Evolutionary conservation across 2,113 vertebrate genomes (phyloP), one percentile per base, ranked within the genome.

Genomic region (Calidris pygmaea): DNA sequence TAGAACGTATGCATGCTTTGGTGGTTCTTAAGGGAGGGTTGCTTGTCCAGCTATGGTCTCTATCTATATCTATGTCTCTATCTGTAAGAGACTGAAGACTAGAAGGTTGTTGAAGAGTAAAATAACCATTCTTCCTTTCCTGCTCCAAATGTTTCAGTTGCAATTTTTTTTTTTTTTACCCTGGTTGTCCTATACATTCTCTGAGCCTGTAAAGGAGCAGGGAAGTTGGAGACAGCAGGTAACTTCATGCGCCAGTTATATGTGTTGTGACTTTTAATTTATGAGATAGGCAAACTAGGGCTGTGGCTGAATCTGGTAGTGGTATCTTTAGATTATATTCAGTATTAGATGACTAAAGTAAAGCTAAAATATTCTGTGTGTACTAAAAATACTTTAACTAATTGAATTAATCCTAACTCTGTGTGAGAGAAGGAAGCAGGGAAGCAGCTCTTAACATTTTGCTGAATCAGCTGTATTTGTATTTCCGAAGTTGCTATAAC

Each of bases 111-210:
- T 84, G 30, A 75, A 75, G 47, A 52, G 6, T 72, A 11, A 65
- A 71, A 82, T 70, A 87, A 67, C 32, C 7, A 26, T 78, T 75
- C 26, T 10, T 93, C 4, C 47, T 78, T 85, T 68, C 24, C 47
- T 84, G 26, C 11, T 65, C 14, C 14, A 34, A 20, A 12, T 55
- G 39, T 29, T 39, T 41, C 32, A 47, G 21, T 15, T 0, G 0
- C 7, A 50, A 3, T 23, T 47, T 43, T 89, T 45, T 32, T 45
- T 45, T 35, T 52, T 41, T 48, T 48, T 48, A 6, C 22, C 4
- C 10, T 32, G 15, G 7, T 43, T 70, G 32, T 35, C 45, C 53
- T 66, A 0, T 63, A 13, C 72, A 59, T 71, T 72, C 32, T 23
- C 53, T 34, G 23, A 50, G 29, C 30, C 53, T 70, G 7, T 56